Evolutionary conservation across 2,797 vertebrate species (phyloP), one percentile per base, ranked within the genome.

Genomic region (Coregonus sp.): DNA sequence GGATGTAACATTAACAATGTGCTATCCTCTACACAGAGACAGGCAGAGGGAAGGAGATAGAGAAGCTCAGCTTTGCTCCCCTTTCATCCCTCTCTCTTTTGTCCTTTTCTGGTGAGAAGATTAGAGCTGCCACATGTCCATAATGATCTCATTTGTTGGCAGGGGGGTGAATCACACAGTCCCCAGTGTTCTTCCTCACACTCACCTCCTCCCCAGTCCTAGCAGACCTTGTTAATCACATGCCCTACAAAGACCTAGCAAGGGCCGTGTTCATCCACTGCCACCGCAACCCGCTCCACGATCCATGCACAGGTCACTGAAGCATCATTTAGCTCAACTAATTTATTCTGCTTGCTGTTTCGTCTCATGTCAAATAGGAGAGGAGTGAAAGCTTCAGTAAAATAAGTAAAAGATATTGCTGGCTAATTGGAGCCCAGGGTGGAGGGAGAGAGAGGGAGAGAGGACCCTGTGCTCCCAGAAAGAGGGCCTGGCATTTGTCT

Each of bases 351-450:
- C 56, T 61, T n/a, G n/a, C 56, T 20, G 56, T n/a, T 20, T 61
- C 56, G 56, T n/a, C 56, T 61, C 56, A 9, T 16, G 35, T 6
- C 33, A 37, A 29, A 77, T 75, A 56, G 66, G 54, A 61, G 70
- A 18, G 74, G 65, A 74, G 73, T 54, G 52, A 68, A 72, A 51
- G 80, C 81, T 81, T 67, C 81, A 51, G 78, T 70, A 74, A 1
- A 0, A 72, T 72, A 68, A 9, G 37, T 15, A n/a, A 63, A 75
- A 78, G 47, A 79, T 56, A 33, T 68, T 75, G 79, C 86, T 70
- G 76, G 79, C 63, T 90, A 91, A 92, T 92, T 89, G 89, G 90
- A 86, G 84, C 81, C 75, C 73, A 79, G 86, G 87, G 85, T 84
- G 47, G 83, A 85, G 81, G 79, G 72, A 85, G 74, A 80, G 76